Conservation (phyloP, 2,888 invertebrate species). For the Litoditis marina region DNA sequence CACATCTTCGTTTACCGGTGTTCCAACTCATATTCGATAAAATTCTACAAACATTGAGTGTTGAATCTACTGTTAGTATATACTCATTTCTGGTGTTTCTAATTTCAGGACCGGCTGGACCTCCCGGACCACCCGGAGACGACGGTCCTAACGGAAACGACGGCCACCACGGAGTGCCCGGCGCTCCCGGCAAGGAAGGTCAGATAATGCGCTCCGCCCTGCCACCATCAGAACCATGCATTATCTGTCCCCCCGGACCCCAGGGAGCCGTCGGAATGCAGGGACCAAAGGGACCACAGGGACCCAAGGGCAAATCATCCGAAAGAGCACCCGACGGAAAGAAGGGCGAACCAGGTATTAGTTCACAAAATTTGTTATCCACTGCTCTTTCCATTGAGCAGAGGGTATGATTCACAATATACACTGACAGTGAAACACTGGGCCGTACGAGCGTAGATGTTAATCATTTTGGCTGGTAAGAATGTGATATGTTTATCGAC, state of each 20-base stretch:
- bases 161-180: slow-evolving; percentile 52
- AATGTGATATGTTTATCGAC: no score
- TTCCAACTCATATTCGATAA: no score
- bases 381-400: no score
- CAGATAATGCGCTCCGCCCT: slow-evolving; percentile 42
- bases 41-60: no score
- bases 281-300: slow-evolving; percentile 52
- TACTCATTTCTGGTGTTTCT: no score
- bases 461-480: no score
- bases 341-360: slow-evolving; percentile 43
- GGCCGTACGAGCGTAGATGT: no score
- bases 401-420: no score
- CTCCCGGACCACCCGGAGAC: slow-evolving; percentile 49
- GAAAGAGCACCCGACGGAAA: slow-evolving; percentile 52
- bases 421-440: no score
- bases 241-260: slow-evolving; percentile 56
- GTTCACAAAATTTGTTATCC: no score
- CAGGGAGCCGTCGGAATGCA: slow-evolving; percentile 50
- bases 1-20: no score
- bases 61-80: no score
- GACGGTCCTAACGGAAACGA: slow-evolving; percentile 48
- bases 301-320: slow-evolving; percentile 58
- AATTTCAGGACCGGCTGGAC: slow-evolving; percentile 48
- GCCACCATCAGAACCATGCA: slow-evolving; percentile 49
- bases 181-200: slow-evolving; percentile 52